Conservation (phyloP, 1,140 invertebrate species). For the Euwallacea similis region DNA sequence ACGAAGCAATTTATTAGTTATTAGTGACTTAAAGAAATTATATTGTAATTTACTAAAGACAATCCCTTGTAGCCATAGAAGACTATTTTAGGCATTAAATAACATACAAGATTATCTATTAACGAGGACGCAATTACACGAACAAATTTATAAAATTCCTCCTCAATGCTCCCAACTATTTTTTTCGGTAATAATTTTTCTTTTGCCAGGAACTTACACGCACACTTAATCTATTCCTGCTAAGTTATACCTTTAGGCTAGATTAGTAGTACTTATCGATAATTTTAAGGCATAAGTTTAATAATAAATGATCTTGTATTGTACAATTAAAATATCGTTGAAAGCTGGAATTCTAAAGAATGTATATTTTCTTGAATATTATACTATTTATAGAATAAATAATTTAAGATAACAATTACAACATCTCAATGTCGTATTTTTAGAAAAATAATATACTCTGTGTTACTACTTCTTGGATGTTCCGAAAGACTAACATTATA, state of each 20-base stretch:
- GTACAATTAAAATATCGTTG: slow-evolving; percentile 20
- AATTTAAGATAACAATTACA: slow-evolving; percentile 8
- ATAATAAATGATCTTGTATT: slow-evolving; percentile 21
- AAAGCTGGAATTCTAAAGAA: slow-evolving; percentile 48
- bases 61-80: slow-evolving; percentile 34
- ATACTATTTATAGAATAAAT: slow-evolving; percentile 7
- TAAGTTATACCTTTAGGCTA: too few species aligned
- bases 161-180: too few species aligned
- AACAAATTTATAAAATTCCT: too few species aligned
- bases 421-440: slow-evolving; percentile 26
- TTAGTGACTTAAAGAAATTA: slow-evolving; percentile 21
- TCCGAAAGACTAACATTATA: neutral
- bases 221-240: neutral
- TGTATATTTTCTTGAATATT: slow-evolving; percentile 44
- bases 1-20: too few species aligned
- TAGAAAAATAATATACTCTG: slow-evolving; percentile 28
- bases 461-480: slow-evolving; percentile 13
- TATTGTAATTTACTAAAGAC: slow-evolving; percentile 38
- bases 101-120: neutral
- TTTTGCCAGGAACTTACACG: neutral
- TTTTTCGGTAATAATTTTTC: neutral
- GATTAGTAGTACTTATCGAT: neutral
- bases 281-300: neutral
- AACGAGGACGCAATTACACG: too few species aligned
- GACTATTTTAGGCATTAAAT: slow-evolving; percentile 14